Evolutionary conservation across 2,888 invertebrate species (phyloP), one percentile per base, ranked within the genome.

Genomic region (Tenthredo mesomela): DNA sequence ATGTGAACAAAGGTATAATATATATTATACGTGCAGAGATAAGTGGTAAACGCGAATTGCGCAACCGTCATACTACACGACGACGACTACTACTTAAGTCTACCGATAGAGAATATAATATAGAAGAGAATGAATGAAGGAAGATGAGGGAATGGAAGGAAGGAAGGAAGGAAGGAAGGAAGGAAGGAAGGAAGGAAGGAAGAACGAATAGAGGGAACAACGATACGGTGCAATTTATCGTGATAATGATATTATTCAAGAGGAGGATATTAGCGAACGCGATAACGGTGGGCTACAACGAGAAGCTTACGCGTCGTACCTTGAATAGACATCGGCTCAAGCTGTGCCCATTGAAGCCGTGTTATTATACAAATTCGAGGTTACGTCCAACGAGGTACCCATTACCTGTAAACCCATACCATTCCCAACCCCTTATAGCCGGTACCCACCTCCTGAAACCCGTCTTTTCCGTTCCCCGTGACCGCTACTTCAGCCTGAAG

Each of bases 281-380:
- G 82, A 82, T 82, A 82, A 82, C 82, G 29, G 18, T 43, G 25
- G 29, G 67, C 25, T 40, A 18, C 37, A 61, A 65, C 37, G 37
- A 25, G 6, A 40, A 65, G 61, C 77, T 77, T 25, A 80, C 61
- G 61, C 61, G 21, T 58, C 40, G 37, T 58, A 78, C 43, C 58
- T 80, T 80, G 61, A 50, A 80, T 80, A 61, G 61, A 80, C 61
- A 65, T 80, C 80, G 61, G 40, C 61, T 40, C 61, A 50, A 80
- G 12, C 80, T 37, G 40, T 33, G 61, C 80, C 37, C 58, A 29
- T 80, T 80, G 37, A 43, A 80, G 80, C 80, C 43, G 9, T 80
- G 80, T 80, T 80, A 80, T 80, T 80, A 80, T 80, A 80, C 80
- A 80, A 61, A 80, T 80, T 80, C 43, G 58, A 58, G 80, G 80